Conservation (phyloP, 2,888 invertebrate genomes). For the Eledone cirrhosa region DNA sequence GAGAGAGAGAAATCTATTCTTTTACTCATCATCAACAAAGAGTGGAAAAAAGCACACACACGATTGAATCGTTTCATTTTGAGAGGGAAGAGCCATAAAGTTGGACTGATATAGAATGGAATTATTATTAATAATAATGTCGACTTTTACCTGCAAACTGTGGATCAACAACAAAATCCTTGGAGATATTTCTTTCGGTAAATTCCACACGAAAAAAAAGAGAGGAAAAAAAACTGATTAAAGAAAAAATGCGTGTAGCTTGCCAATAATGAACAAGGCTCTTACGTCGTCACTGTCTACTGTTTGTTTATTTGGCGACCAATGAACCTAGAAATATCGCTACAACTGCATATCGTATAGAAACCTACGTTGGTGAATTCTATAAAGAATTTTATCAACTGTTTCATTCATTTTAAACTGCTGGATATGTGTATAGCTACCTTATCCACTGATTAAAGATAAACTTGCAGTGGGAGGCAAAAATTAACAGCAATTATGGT, state of each 20-base stretch:
- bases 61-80: no score
- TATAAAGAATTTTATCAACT: background rate
- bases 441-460: constrained; percentile 14
- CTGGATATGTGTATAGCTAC: background rate
- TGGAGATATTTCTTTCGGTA: constrained; percentile 8
- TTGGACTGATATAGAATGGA: no score
- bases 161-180: background rate
- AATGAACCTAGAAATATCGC: background rate
- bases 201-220: constrained; percentile 17
- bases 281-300: background rate
- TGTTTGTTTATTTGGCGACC: background rate
- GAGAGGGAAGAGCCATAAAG: no score
- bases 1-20: no score
- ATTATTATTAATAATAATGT: no score
- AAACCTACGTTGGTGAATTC: background rate
- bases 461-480: constrained; percentile 14
- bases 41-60: no score
- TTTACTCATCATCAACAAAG: no score
- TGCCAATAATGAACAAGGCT: constrained; percentile 18
- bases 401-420: background rate
- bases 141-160: background rate
- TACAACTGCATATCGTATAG: background rate
- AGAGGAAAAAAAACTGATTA: background rate
- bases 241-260: background rate
- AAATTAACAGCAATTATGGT: constrained; percentile 12